Base-by-base conservation (phyloP, 2,797 vertebrate species). In the Sebastes minor region DNA sequence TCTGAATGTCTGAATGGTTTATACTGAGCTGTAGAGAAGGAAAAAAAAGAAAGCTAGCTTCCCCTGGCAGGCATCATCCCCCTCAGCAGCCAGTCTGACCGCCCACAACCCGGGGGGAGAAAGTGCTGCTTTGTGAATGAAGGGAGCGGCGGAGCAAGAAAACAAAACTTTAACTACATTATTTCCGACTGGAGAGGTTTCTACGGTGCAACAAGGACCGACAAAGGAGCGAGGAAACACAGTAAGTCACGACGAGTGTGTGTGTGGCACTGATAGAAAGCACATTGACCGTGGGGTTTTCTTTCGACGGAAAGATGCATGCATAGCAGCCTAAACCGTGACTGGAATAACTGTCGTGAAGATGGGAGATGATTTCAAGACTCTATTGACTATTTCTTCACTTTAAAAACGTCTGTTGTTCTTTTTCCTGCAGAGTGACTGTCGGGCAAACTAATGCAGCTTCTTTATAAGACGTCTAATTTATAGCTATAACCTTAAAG, bases 41-140 rank as follows among this genome's bases (percentile, higher is more conserved):
- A 5, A 38, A 35, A 35, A 35, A 20, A 20, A 69, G 30, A 68
- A 8, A 78, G 71, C 35, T 66, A 56, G 82, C 67, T 83, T 87
- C 88, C 76, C 76, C 86, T 85, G 81, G 81, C 78, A 87, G 83
- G 76, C 88, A 85, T 83, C 90, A 77, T 61, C 90, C 87, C 88
- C 86, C 90, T 88, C 87, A 71, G 86, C 23, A 71, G 85, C 23
- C 84, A 72, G 74, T 85, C 84, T 88, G 87, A 92, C 93, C 93
- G 93, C 93, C 93, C 92, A 94, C 94, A 91, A 89, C 65, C 79
- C 89, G 78, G 62, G 84, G 85, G 83, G 89, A 91, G 94, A 93
- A 90, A 94, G 92, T 92, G 91, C 86, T 89, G 94, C 94, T 95
- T 95, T 94, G 94, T 95, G 90, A 94, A 93, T 94, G 89, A 93